Evolutionary conservation across 2,888 invertebrate species (phyloP), one percentile per base, ranked within the genome.

Genomic region (Synanthedon tipuliformis): DNA sequence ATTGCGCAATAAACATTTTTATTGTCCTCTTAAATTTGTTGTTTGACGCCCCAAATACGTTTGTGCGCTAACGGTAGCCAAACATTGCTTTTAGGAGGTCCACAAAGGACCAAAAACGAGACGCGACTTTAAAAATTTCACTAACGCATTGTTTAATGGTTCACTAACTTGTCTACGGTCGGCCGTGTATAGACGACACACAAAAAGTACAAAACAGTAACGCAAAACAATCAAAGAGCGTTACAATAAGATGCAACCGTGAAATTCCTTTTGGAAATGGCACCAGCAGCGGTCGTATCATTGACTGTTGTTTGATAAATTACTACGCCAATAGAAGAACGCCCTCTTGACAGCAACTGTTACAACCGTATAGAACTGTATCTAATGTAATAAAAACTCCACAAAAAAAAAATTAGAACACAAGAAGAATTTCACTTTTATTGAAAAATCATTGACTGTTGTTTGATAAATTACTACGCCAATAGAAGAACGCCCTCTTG

Each of bases 21-120:
- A 72, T 83, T 83, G 82, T 81, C 59, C 59, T 53, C 41, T 52
- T 45, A 51, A 10, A 48, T 13, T 41, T 52, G 23, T 34, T 50
- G 34, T 49, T 23, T 49, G 12, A 50, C 12, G 50, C 10, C 3
- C 15, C 10, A 13, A 27, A n/a, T 50, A 12, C 65, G 65, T 84
- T 81, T 80, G 71, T 72, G 68, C 64, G 62, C 75, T 86, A 85
- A 85, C 86, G 84, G 85, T 83, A 81, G 82, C 78, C 65, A 69
- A 61, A 61, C 63, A 58, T 59, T 56, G 67, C 69, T 69, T 70
- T 66, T 67, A 67, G 79, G 80, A 80, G 78, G 78, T 75, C 77
- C 65, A 69, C 64, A 69, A 70, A 67, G 61, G 51, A 74, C 75
- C 23, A 83, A 83, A 82, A 52, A 81, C 66, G 60, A 69, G 68